These are phyloP conservation scores for Mactra quadrangularis DNA, from an alignment of 1,140 invertebrate genomes.

Conservation along the genomic window DNA sequence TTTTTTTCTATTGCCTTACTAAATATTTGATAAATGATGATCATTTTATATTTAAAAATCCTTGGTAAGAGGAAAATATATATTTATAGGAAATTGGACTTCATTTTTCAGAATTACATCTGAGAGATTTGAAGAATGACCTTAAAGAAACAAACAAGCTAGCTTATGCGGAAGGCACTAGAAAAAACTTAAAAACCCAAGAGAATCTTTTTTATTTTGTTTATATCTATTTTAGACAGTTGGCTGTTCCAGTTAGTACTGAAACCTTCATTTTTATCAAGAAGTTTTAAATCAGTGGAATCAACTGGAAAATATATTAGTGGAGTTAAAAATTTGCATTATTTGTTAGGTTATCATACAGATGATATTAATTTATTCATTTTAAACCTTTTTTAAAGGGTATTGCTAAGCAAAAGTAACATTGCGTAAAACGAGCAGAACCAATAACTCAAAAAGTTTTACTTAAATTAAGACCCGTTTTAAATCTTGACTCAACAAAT, in stretches of 20 bases:
- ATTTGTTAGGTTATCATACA: background rate
- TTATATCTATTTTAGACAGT: background rate
- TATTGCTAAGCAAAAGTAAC: background rate
- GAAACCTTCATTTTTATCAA: slow-evolving; percentile 2
- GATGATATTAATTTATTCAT: slow-evolving; percentile 9
- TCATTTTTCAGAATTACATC: background rate
- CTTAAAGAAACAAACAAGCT: too few species aligned
- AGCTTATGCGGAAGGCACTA: too few species aligned
- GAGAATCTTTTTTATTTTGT: slow-evolving; percentile 23
- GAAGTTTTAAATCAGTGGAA: too few species aligned
- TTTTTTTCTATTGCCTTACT: too few species aligned
- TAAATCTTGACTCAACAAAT: too few species aligned
- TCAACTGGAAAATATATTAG: too few species aligned
- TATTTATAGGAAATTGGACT: background rate
- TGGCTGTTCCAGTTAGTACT: background rate
- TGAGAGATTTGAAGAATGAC: too few species aligned
- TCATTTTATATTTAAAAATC: too few species aligned
- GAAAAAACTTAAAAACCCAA: background rate
- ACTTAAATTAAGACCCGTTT: too few species aligned
- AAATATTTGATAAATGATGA: too few species aligned
- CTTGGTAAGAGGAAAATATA: background rate
- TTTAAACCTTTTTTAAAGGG: slow-evolving; percentile 22
- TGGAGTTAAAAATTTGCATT: too few species aligned
- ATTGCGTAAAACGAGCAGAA: background rate
- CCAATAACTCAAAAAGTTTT: slow-evolving; percentile 26